Evolutionary conservation across 2,113 vertebrate species (phyloP).

Genomic region (Taurulus bubalis): DNA sequence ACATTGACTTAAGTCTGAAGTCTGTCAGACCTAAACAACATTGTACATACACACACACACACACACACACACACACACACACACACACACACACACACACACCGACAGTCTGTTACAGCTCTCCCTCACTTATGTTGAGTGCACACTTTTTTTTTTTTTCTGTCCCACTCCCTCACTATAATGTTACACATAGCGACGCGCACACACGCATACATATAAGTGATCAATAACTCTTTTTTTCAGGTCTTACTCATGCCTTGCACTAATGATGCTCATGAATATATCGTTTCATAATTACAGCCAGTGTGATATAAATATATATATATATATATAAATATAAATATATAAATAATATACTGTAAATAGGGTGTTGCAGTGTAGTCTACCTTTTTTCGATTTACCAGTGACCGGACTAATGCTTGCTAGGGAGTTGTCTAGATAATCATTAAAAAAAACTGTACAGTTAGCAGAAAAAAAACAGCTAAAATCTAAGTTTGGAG

Average conservation of each 20-base stretch:
- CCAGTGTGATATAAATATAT: constrained; percentile 83
- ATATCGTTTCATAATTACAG: constrained; percentile 83
- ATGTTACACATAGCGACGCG: constrained; percentile 27
- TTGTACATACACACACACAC: constrained; percentile 48
- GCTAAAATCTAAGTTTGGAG: constrained; percentile 83
- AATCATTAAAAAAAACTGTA: constrained; percentile 89
- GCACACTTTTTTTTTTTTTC: constrained; percentile 1
- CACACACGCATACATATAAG: background rate
- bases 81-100: background rate
- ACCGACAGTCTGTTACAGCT: constrained; percentile 57
- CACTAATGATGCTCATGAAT: constrained; percentile 86
- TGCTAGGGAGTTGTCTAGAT: constrained; percentile 91
- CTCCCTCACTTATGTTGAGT: constrained; percentile 23
- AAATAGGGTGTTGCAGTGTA: constrained; percentile 97
- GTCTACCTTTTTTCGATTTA: constrained; percentile 90
- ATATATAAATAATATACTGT: constrained; percentile 93
- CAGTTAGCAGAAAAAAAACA: constrained; percentile 89
- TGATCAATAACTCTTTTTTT: constrained; percentile 69
- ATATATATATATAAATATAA: constrained; percentile 73
- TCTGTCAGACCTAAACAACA: constrained; percentile 31
- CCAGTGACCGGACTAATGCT: constrained; percentile 94
- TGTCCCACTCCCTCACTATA: background rate
- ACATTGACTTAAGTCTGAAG: constrained; percentile 8
- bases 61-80: background rate
- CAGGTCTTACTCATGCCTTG: constrained; percentile 85